Conservation (phyloP, 2,797 vertebrate species). For the Paramormyrops hopkinsi region DNA sequence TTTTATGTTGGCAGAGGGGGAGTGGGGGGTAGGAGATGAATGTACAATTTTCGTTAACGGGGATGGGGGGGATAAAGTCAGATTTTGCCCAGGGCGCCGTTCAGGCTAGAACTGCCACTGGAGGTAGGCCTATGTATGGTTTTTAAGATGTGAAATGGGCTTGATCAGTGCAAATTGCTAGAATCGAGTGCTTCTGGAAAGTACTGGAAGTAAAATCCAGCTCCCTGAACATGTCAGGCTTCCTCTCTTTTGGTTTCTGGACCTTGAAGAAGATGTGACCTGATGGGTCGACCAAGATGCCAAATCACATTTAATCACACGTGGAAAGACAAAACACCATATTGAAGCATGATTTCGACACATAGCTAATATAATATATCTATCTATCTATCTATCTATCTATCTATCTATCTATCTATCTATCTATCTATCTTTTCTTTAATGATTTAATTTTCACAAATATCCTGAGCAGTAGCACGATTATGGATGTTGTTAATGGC, state of each 20-base stretch:
- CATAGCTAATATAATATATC: background rate
- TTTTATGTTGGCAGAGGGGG: too few relatives aligned
- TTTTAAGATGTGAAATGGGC: background rate
- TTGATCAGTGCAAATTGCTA: background rate
- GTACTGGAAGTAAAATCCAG: background rate
- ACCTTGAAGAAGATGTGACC: background rate
- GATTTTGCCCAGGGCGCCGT: background rate
- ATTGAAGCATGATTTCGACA: background rate
- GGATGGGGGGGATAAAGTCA: background rate
- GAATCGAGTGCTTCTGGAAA: background rate
- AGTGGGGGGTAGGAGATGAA: background rate
- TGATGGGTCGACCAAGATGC: background rate
- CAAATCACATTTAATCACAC: background rate
- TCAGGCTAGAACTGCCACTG: background rate
- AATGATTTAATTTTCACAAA: background rate
- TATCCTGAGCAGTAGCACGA: background rate
- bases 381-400: background rate
- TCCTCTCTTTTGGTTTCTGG: background rate
- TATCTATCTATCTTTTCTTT: background rate
- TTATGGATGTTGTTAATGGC: background rate
- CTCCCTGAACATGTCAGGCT: background rate
- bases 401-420: background rate
- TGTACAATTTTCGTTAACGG: background rate
- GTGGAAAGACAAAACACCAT: background rate
- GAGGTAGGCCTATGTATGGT: background rate